Evolutionary conservation across 2,888 invertebrate species (phyloP).

Genomic region (Cheilosia vulpina): DNA sequence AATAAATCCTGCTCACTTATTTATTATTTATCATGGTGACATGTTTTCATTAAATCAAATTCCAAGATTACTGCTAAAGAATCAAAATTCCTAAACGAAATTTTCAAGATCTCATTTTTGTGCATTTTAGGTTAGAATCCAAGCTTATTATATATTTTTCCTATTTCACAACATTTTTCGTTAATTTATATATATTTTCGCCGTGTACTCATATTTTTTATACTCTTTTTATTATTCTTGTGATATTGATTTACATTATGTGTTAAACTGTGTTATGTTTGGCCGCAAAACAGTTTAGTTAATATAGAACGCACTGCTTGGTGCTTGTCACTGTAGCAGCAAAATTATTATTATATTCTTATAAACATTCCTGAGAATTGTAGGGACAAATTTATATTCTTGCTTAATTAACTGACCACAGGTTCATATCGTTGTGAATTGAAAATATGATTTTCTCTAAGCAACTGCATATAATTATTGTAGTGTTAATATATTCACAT

Average conservation of each 20-base stretch:
- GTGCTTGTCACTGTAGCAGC: neutral
- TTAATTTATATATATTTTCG: slow-evolving; percentile 30
- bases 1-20: slow-evolving; percentile 10
- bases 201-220: slow-evolving; percentile 55
- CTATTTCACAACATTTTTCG: slow-evolving; percentile 16
- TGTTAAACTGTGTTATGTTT: slow-evolving; percentile 22
- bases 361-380: slow-evolving; percentile 34
- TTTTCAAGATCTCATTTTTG: slow-evolving; percentile 65
- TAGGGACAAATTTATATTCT: neutral
- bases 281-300: slow-evolving; percentile 17
- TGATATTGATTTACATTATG: slow-evolving; percentile 64
- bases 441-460: slow-evolving; percentile 27
- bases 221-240: slow-evolving; percentile 57
- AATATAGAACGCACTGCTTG: neutral
- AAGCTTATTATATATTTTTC: slow-evolving; percentile 24
- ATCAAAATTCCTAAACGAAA: slow-evolving; percentile 48
- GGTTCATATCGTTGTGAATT: slow-evolving; percentile 7
- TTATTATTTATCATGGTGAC: slow-evolving; percentile 11
- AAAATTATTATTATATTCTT: slow-evolving; percentile 2
- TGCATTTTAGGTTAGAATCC: slow-evolving; percentile 45
- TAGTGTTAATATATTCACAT: slow-evolving; percentile 52
- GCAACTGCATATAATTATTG: slow-evolving; percentile 46
- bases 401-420: neutral
- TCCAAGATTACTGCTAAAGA: slow-evolving; percentile 29
- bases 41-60: slow-evolving; percentile 17